Evolutionary conservation across 2,888 invertebrate species (phyloP).

Genomic region (Drosophila kuntzei): DNA sequence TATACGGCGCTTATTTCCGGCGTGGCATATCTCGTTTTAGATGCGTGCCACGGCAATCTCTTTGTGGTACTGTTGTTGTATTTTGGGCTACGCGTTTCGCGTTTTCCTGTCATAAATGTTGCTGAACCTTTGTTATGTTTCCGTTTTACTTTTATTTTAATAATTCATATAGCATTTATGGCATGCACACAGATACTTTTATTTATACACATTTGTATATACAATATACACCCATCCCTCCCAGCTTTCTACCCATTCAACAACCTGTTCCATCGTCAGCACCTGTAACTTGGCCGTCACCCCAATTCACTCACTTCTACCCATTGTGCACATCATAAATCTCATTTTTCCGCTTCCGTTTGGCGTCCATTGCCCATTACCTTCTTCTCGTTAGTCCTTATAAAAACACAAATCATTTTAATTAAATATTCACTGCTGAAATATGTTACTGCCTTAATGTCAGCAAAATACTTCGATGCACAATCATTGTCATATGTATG

Average conservation of each 20-base stretch:
- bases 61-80: conserved; percentile 41
- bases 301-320: conserved; percentile 6
- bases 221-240: neutral
- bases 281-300: conserved; percentile 29
- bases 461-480: neutral
- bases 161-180: conserved; percentile 79
- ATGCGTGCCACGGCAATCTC: conserved; percentile 78
- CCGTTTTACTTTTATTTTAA: conserved; percentile 81
- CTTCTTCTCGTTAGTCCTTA: conserved; percentile 4
- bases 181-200: conserved; percentile 69
- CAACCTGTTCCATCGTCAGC: conserved; percentile 42
- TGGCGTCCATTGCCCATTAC: conserved; percentile 53
- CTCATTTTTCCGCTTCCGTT: conserved; percentile 81
- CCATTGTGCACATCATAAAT: conserved; percentile 76
- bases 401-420: conserved; percentile 43
- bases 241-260: neutral
- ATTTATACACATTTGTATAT: conserved; percentile 59
- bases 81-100: conserved; percentile 70
- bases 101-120: conserved; percentile 81
- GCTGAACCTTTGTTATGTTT: conserved; percentile 80
- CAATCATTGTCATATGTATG: neutral
- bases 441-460: conserved; percentile 22
- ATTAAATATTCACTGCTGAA: conserved; percentile 56
- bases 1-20: conserved; percentile 75
- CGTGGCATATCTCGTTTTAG: conserved; percentile 81